Evolutionary conservation across 1,140 invertebrate genomes (phyloP), one percentile per base, ranked within the genome.

Genomic region (Myzus persicae): DNA sequence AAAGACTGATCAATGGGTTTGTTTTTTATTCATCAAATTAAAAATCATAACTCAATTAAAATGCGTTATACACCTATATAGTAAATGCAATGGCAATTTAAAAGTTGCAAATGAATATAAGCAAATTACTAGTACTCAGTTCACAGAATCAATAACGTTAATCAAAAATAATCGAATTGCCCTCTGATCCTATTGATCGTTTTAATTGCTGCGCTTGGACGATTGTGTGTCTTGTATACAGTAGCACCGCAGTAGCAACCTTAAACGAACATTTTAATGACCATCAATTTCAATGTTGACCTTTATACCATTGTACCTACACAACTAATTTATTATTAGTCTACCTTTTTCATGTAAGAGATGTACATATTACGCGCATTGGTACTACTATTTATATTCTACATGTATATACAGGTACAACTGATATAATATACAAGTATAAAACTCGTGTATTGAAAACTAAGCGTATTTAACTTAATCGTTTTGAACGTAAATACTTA

Each of bases 261-360:
- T 48, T 8, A n/a, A 87, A 20, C 85, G 44, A 87, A n/a, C 42
- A 22, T 87, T 87, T 87, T 46, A 87, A 87, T 46, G 85, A 48
- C 44, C 44, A 87, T 87, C 6, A 46, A 46, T 87, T 87, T 87
- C 36, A 87, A 87, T 46, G 26, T 85, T 85, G 84, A 42, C 84
- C 84, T 87, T 87, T 87, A 87, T 24, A 36, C 31, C 3, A 46
- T 48, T 87, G 46, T 87, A 44, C 11, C 31, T 44, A 44, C 31
- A 87, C 18, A 46, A 46, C 85, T 87, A 38, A 87, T 87, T 87
- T 87, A 87, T 46, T 87, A 87, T 87, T 87, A 46, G 31, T 87
- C 31, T 42, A 42, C 38, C 36, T 84, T 40, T 84, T 40, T 84
- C 9, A 40, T 84, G 82, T 84, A 84, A 84, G 11, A 84, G 38